Evolutionary conservation across 2,888 invertebrate genomes (phyloP), one percentile per base, ranked within the genome.

Genomic region (Syritta pipiens): DNA sequence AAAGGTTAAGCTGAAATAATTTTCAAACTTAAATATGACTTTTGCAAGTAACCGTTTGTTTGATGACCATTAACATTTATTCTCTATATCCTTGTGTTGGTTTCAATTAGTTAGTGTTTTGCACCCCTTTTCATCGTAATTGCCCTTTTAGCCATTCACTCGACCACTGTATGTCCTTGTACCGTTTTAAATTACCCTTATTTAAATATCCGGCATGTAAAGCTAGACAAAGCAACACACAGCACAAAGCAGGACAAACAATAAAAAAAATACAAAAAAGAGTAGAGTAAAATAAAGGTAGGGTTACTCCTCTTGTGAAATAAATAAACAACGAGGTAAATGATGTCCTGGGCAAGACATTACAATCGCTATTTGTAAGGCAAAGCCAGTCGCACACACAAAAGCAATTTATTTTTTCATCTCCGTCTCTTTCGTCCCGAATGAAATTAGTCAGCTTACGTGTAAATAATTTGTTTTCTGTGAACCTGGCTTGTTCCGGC

Each of bases 401-500:
- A 68, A 68, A 62, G 68, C 69, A 62, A 76, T 76, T 68, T 76
- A 76, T 76, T 62, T 75, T 68, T 48, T 55, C 57, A 76, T 76
- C 75, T 76, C 62, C 68, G 30, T 24, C 42, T 46, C 40, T n/a
- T n/a, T 9, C 37, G 28, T 57, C 53, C 49, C 42, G 48, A 60
- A 60, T 68, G 42, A 68, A 76, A 68, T 76, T 69, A 76, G 75
- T 49, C 49, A 62, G 75, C 69, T 69, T 68, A 76, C 40, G 68
- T 76, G 68, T 76, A 76, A 76, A 62, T 76, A 76, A 76, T 68
- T 76, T 62, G 75, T 68, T 76, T 76, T 75, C 67, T 67, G 67
- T 75, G 67, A 75, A 59, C 74, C 48, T 75, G 60, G 60, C 67
- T 53, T 60, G 60, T 67, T 51, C 65, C 53, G 67, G 60, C 37